Evolutionary conservation across 2,113 vertebrate species (phyloP), one percentile per base, ranked within the genome.

Genomic region (Pelobates fuscus): DNA sequence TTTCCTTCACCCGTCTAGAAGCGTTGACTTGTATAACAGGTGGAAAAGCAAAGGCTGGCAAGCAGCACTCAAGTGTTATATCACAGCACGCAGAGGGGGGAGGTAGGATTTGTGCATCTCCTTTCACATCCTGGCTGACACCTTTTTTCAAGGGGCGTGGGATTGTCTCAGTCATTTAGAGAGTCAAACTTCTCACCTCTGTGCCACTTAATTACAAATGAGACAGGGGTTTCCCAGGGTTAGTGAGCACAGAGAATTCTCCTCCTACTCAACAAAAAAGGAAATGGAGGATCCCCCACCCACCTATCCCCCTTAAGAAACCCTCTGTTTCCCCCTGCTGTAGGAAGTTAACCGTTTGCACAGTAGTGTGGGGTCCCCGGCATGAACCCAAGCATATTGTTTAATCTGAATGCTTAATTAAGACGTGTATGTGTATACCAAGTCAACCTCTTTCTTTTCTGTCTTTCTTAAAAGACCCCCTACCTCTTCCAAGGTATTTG

Each of bases 141-240:
- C 24, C 58, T 60, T 27, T 29, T 55, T 23, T 49, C 5, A 57
- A 8, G 29, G 26, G 46, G 65, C n/a, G 25, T 55, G 23, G 25
- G 26, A 30, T 52, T 23, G 52, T 41, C 21, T 29, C 26, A n/a
- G 24, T 15, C 29, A 26, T 60, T 70, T 27, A 59, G 30, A 57
- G 20, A 70, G 17, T 58, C 24, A 25, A 24, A 23, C 54, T 43
- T 70, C 54, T 44, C 55, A 70, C 68, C 37, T 70, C 30, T 25
- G 29, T 70, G 30, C 21, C 15, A 23, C 37, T 65, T 65, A 59
- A 59, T 70, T 43, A 58, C 54, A 32, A 32, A 70, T 43, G 6
- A 60, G 68, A 44, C 24, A 65, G 62, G 68, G 32, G 32, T 59
- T 60, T 60, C 57, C 27, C 68, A 60, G 68, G 37, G 68, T 60